These are phyloP conservation scores for Diaperis boleti DNA, from an alignment of 2,888 invertebrate species.

Conservation along the genomic window DNA sequence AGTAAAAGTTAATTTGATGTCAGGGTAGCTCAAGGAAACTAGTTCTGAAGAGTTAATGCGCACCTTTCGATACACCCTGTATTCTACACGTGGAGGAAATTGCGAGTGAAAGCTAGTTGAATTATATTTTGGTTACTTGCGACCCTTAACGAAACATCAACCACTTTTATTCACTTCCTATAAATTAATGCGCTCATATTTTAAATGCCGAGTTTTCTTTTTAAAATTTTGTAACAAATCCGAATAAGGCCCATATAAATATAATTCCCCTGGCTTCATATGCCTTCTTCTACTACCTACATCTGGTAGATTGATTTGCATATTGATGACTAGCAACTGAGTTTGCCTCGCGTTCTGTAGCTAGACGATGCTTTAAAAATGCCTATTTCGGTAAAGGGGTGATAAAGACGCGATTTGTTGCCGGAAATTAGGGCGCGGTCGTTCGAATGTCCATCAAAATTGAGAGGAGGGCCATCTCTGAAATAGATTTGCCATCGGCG, in stretches of 20 bases:
- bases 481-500: conserved; percentile 62
- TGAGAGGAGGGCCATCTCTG: conserved; percentile 66
- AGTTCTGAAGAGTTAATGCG: too few species aligned
- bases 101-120: too few species aligned
- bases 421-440: conserved; percentile 66
- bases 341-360: conserved; percentile 4
- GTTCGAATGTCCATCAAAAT: conserved; percentile 67
- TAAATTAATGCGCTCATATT: too few species aligned
- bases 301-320: conserved; percentile 27
- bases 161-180: too few species aligned
- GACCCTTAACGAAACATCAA: too few species aligned
- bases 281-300: conserved; percentile 20
- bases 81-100: too few species aligned
- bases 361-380: conserved; percentile 15
- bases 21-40: too few species aligned
- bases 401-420: conserved; percentile 65
- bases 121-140: too few species aligned
- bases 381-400: conserved; percentile 42
- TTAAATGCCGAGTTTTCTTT: too few species aligned
- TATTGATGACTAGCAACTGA: conserved; percentile 28
- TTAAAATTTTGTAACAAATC: too few species aligned
- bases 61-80: too few species aligned
- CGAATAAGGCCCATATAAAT: conserved; percentile 6
- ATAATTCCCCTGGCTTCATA: conserved; percentile 22
- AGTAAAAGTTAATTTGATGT: too few species aligned